Base-by-base conservation (phyloP, 2,888 invertebrate genomes). In the Lampropteryx suffumata region DNA sequence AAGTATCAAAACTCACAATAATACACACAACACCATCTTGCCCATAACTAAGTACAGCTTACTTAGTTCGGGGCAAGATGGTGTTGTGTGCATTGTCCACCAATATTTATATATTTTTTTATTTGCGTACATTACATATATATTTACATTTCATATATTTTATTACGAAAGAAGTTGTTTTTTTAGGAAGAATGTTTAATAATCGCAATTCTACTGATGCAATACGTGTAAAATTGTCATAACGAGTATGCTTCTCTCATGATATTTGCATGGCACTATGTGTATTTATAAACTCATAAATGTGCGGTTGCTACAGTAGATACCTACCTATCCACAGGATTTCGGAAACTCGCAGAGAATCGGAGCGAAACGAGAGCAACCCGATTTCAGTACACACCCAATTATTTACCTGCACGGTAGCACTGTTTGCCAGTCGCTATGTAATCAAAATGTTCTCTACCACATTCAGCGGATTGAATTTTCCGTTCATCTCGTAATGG, bases 401-500 rank as follows among this genome's bases (percentile, higher is more conserved):
- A 73, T 77, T 72, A 77, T 76, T 76, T 71, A 73, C 76, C 72
- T 71, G 66, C 64, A 62, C 52, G 58, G 57, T 56, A 61, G 58
- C 59, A 62, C 62, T 67, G 66, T 64, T 70, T 69, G 63, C 62
- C 57, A 67, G 52, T 65, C 57, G 63, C 64, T 69, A 61, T 71
- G 71, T 69, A 73, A 73, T 70, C 75, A 76, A 73, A 77, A 74
- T 67, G 69, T 70, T 66, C 69, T 61, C 61, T 62, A 65, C 71
- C 73, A 69, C 72, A 76, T 74, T 71, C 68, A 64, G 49, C 39
- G 67, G 67, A 76, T 71, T 70, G 70, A 66, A 75, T 72, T 72
- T 76, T 73, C 67, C 57, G 67, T 71, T 72, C 68, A 76, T 75
- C 70, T 69, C 65, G 68, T 74, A 76, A 78, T 78, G 69, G 68